Evolutionary conservation across 2,888 invertebrate species (phyloP), one percentile per base, ranked within the genome.

Genomic region (Tethea ocularis): DNA sequence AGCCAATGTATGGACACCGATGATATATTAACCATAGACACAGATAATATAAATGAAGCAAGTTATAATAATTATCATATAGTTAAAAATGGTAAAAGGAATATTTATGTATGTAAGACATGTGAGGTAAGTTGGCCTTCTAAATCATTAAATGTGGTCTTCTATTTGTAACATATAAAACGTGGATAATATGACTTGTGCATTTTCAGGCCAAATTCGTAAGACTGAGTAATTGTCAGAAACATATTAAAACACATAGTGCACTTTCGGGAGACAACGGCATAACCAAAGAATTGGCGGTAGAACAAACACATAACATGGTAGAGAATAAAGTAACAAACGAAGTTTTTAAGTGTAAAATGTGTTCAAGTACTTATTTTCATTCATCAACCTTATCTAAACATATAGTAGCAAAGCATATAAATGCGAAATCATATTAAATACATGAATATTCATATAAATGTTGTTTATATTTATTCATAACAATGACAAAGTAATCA

Each of bases 371-470:
- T 36, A 82, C 81, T 22, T 92, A 84, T 63, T 78, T 79, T n/a
- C 82, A 90, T 61, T 73, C 86, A 0, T 76, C 87, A 7, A 82
- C 88, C 38, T 76, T 92, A 1, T 82, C 88, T 0, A 91, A 88
- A 77, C 93, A 93, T 73, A 89, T 93, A 69, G 73, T 89, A 13
- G 71, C 79, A 57, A 82, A 75, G 56, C 93, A 92, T 75, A 87
- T 92, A 66, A 83, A 85, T 74, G 68, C 77, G 7, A 72, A 71
- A 65, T 57, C 52, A 57, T 64, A 74, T 72, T 71, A 69, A 68
- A 70, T 24, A 26, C 7, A 52, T 17, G 17, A 8, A 20, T 53
- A 46, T 41, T 15, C 51, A 54, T 8, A 13, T 41, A 46, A 46
- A 57, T 53, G 29, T 41, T 56, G 13, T 7, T 29, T 51, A 54